A percentile compares a stretch with the other conserved stretches of the same genome.
Conservation (phyloP, 2,797 vertebrate genomes). For the Tenualosa thibaudeaui region DNA sequence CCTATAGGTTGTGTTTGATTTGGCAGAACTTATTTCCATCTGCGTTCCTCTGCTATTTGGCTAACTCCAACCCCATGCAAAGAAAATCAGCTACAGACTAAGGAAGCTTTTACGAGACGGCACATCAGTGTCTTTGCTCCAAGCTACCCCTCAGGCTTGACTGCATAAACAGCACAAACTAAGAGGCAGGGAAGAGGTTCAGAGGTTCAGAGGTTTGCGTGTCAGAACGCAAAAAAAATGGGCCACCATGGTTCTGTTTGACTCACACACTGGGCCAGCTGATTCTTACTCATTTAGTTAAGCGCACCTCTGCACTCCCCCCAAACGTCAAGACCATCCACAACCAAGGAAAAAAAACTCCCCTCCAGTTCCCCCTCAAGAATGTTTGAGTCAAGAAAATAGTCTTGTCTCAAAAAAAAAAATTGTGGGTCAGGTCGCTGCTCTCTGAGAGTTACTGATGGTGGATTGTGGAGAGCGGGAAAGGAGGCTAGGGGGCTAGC, state of each 20-base stretch:
- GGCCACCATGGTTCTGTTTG: not conserved
- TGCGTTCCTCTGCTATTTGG: not conserved
- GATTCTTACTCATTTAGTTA: not conserved
- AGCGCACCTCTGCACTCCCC: not conserved
- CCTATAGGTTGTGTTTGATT: not conserved
- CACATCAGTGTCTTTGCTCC: not conserved
- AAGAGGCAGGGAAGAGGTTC: not conserved
- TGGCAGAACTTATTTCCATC: not conserved
- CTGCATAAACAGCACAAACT: not conserved
- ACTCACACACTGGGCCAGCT: not conserved
- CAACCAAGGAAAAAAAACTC: not conserved
- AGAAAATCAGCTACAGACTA: not conserved
- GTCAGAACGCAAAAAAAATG: not conserved
- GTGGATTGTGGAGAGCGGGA: not conserved
- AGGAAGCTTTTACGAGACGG: not conserved
- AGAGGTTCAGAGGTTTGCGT: conserved; percentile 12
- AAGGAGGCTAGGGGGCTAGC: conserved; percentile 34
- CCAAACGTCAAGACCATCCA: not conserved
- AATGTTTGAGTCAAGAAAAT: not conserved
- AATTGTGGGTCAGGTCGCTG: not conserved
- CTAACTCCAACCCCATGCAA: conserved; percentile 10
- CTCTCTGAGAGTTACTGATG: not conserved
- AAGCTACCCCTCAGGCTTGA: not conserved
- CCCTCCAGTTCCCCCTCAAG: not conserved
- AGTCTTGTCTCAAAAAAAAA: not conserved